Evolutionary conservation across 2,797 vertebrate genomes (phyloP).

Genomic region (Tokudaia muenninki): DNA sequence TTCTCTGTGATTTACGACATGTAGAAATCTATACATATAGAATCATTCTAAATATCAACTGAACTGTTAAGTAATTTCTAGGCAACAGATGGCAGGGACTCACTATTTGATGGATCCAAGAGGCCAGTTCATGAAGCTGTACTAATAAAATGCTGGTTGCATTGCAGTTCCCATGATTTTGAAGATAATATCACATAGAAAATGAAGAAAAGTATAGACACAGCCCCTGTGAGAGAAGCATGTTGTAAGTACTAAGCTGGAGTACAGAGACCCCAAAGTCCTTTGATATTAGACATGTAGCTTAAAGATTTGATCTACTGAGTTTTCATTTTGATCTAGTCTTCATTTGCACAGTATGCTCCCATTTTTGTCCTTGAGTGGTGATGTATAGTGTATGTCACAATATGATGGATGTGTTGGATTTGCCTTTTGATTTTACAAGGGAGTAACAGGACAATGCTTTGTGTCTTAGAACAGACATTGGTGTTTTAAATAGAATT

Average conservation of each 20-base stretch:
- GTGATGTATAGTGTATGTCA: neutral
- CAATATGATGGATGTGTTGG: neutral
- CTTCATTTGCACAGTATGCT: neutral
- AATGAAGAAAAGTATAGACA: neutral
- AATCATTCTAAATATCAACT: neutral
- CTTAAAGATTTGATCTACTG: neutral
- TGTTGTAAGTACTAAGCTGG: neutral
- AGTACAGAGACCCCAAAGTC: neutral
- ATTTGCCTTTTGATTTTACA: neutral
- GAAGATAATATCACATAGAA: no score
- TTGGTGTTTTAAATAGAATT: neutral
- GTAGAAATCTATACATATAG: rapidly evolving
- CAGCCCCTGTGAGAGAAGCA: neutral
- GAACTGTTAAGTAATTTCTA: neutral
- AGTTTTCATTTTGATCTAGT: neutral
- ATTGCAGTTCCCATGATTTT: no score
- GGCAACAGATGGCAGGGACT: neutral
- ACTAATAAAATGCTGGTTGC: neutral
- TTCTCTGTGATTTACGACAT: neutral
- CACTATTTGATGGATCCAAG: no score
- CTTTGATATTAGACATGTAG: neutral
- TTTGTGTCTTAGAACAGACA: neutral
- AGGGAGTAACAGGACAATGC: neutral
- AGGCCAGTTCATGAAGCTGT: neutral
- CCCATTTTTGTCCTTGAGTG: neutral